Evolutionary conservation across 2,113 vertebrate genomes (phyloP).

Genomic region (Nerophis ophidion): DNA sequence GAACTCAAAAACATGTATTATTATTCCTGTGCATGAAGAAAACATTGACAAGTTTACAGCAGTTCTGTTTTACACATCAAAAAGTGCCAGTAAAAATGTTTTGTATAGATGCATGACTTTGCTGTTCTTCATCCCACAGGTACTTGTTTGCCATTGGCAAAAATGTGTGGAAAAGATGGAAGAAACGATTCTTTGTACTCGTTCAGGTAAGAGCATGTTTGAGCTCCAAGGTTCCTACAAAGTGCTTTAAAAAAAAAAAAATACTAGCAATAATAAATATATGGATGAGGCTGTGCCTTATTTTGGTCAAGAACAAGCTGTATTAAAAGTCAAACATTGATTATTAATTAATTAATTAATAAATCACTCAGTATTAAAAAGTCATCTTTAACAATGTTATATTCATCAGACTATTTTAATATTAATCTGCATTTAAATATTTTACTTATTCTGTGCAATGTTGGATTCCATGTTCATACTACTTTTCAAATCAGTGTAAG

Average conservation of each 20-base stretch:
- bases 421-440: no score
- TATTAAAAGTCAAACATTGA: no score
- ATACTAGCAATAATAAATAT: neutral
- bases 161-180: constrained; percentile 99
- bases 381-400: no score
- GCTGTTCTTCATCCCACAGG: constrained; percentile 58
- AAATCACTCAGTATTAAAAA: no score
- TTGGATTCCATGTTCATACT: neutral
- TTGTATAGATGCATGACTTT: constrained; percentile 2
- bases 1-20: neutral
- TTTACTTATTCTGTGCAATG: no score
- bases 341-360: no score
- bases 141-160: constrained; percentile 97
- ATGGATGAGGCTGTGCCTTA: no score
- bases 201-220: constrained; percentile 83
- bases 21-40: neutral
- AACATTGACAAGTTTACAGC: neutral
- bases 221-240: neutral
- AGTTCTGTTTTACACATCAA: neutral
- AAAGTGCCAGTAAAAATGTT: neutral
- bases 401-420: no score
- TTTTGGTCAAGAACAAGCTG: no score
- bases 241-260: neutral
- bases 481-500: neutral
- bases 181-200: constrained; percentile 96